These are phyloP conservation scores for Chloromyia formosa DNA, from an alignment of 2,888 invertebrate species.

Conservation along the genomic window DNA sequence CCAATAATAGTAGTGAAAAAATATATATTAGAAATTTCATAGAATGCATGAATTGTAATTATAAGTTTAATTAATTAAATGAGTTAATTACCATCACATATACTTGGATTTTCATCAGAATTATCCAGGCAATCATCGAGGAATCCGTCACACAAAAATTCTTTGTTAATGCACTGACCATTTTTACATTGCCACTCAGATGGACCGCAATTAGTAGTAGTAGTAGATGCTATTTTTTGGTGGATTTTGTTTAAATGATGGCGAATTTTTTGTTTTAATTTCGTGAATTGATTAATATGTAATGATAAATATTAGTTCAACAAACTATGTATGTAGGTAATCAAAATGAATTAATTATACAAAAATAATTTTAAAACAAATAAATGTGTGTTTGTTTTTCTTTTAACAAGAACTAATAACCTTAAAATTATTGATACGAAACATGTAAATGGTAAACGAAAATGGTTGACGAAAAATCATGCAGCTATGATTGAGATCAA, in stretches of 20 bases:
- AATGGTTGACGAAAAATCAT: too few species aligned
- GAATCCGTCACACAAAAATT: slow-evolving; percentile 68
- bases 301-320: slow-evolving; percentile 46
- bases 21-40: too few species aligned
- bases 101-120: slow-evolving; percentile 66
- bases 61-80: slow-evolving; percentile 36
- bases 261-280: slow-evolving; percentile 33
- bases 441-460: too few species aligned
- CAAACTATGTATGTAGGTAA: too few species aligned
- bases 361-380: slow-evolving; percentile 32
- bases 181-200: slow-evolving; percentile 72
- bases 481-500: too few species aligned
- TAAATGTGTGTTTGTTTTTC: too few species aligned
- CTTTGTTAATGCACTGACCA: slow-evolving; percentile 70
- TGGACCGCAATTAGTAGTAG: slow-evolving; percentile 52
- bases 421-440: too few species aligned
- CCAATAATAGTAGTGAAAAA: too few species aligned
- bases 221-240: background rate
- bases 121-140: slow-evolving; percentile 71
- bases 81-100: slow-evolving; percentile 58
- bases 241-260: too few species aligned
- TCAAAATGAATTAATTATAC: slow-evolving; percentile 44
- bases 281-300: slow-evolving; percentile 1
- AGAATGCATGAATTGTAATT: too few species aligned
- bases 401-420: too few species aligned